Base-by-base conservation (phyloP, 2,797 vertebrate genomes). In the Rhadinocentrus ornatus region DNA sequence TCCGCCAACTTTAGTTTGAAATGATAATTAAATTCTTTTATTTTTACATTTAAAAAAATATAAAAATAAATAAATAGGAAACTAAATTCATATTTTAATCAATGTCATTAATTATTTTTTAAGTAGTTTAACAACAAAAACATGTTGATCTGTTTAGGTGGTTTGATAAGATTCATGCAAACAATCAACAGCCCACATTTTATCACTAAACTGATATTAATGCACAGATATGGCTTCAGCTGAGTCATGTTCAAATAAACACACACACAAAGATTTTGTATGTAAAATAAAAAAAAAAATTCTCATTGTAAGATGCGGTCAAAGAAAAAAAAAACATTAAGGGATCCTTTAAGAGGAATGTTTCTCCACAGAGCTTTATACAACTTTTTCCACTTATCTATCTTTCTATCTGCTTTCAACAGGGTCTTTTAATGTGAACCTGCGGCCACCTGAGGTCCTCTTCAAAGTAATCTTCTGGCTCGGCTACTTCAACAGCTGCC, bases 381-480 rank as follows among this genome's bases (percentile, higher is more conserved):
- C 39, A 24, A 6, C 13, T 22, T 37, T 60, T 52, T 37, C 32
- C 18, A 39, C 27, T 44, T 20, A 32, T 20, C 9, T 60, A 26
- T 57, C 13, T 9, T 75, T 50, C 52, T 54, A 35, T 64, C 48
- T 63, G 6, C 10, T 77, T 13, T 71, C 57, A 71, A 7, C 91
- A 99, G 97, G 96, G 64, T 97, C 97, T 74, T 94, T 98, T 81
- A 98, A 98, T 88, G 93, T 92, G 1, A 87, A 94, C 78, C 90
- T 98, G 91, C 96, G 96, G 41, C 94, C 96, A 6, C 96, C 97
- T 4, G 95, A 97, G 26, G 82, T 92, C 1, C 92, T 99, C 87
- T 97, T 97, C 92, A 97, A 96, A 86, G 96, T 99, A 62, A 96
- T 98, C 86, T 99, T 99, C 94, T 99, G 97, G 97, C 93, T 99